Evolutionary conservation across 2,888 invertebrate genomes (phyloP).

Genomic region (Caenorhabditis sp.): DNA sequence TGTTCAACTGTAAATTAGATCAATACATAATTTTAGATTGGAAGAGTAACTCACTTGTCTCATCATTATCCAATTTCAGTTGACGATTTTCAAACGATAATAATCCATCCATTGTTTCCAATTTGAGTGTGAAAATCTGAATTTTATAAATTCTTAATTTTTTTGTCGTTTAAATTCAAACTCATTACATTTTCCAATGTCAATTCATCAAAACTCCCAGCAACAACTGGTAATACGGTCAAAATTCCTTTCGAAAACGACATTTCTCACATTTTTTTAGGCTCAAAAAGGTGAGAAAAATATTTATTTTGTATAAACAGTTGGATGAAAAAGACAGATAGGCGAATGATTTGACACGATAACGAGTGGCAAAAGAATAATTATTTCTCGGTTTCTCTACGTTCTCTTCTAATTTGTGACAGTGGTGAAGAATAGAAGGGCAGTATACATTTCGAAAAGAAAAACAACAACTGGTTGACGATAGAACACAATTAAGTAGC

Average conservation of each 20-base stretch:
- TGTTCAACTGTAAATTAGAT: constrained; percentile 40
- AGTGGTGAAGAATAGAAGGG: too few relatives aligned
- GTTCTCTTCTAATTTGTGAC: too few relatives aligned
- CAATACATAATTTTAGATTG: neutral
- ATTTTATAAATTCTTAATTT: neutral
- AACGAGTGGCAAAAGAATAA: too few relatives aligned
- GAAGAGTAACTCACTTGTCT: constrained; percentile 8
- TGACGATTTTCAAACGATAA: constrained; percentile 18
- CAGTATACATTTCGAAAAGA: too few relatives aligned
- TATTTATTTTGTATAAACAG: neutral
- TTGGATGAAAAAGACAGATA: too few relatives aligned
- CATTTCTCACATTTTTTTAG: constrained; percentile 1
- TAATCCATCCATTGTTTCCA: constrained; percentile 11
- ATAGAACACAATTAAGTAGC: too few relatives aligned
- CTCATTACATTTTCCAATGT: too few relatives aligned
- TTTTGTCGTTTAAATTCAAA: neutral
- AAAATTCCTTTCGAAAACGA: neutral
- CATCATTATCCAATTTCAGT: constrained; percentile 20
- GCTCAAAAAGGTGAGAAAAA: neutral
- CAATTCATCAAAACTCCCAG: neutral
- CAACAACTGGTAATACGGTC: neutral
- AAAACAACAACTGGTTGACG: too few relatives aligned
- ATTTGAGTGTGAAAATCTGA: constrained; percentile 18
- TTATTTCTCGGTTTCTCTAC: too few relatives aligned
- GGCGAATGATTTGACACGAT: too few relatives aligned